Evolutionary conservation across 2,113 vertebrate genomes (phyloP), one percentile per base, ranked within the genome.

Genomic region (Balaeniceps rex): DNA sequence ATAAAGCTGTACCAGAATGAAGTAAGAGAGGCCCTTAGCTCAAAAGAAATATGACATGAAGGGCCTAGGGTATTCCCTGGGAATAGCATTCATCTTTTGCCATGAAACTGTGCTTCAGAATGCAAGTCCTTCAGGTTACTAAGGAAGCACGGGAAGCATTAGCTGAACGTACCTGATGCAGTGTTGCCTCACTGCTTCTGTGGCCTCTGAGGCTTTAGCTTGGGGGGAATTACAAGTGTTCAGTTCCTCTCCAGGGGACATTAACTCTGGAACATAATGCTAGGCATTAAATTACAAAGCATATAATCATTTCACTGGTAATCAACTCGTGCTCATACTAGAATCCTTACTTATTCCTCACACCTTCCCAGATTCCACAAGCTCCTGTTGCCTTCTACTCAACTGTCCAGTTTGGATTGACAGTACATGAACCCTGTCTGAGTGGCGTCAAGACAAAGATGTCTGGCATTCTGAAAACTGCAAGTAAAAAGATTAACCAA

Each of bases 241-340:
- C 88, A 52, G 69, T 89, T 89, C 77, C 78, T 95, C 91, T 95
- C 89, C 64, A 91, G 87, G 84, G 95, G 66, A 95, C 95, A 80
- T 95, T 96, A 95, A 94, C 89, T 95, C 87, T 85, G 75, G 84
- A 87, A 96, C 78, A 51, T 83, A 97, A 93, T 80, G 75, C 54
- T 93, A 83, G 51, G 55, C 94, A 90, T 95, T 91, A 95, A 91
- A 89, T 95, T 91, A 89, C 94, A 95, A 87, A 91, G 74, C 87
- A 92, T 88, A 81, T 79, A 84, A 85, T 92, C 21, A 74, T 94
- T 94, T 83, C 81, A 64, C 78, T 97, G 49, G 55, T 96, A 72
- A 96, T 91, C 94, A 94, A 44, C 66, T 94, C 63, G 49, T 79
- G 66, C 29, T 81, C 13, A 36, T 84, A 79, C 80, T 65, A 54